Percentiles rank a stretch among this genome's conserved stretches.
phyloP scores from a whole-genome alignment of 2,113 vertebrate genomes.

The Cyanistes caeruleus region DNA sequence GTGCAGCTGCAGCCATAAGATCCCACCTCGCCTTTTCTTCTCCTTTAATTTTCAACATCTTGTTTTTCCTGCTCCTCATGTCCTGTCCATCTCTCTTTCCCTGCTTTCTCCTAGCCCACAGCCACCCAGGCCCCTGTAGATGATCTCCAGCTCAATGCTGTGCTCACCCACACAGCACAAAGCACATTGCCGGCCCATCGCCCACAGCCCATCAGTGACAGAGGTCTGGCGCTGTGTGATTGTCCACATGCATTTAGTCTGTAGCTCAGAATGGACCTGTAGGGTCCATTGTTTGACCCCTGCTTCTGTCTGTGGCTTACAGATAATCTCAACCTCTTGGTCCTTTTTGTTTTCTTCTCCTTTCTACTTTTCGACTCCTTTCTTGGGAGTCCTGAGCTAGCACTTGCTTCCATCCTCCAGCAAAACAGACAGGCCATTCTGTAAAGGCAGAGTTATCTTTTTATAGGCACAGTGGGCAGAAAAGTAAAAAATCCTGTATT shows the following conservation, averaged over 20 bases:
- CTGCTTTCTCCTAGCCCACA: not conserved
- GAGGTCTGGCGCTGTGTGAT: rapidly evolving
- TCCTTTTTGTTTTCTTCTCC: not conserved
- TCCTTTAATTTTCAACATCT: not conserved
- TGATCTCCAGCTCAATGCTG: not conserved
- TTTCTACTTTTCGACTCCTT: not conserved
- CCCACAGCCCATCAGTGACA: not conserved
- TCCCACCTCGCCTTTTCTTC: not conserved
- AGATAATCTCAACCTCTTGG: not conserved
- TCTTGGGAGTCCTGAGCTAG: not conserved
- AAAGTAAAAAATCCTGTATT: not conserved
- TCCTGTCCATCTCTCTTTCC: not conserved
- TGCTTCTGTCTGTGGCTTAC: not conserved
- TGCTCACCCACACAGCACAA: rapidly evolving
- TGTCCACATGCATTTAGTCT: not conserved
- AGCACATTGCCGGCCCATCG: not conserved
- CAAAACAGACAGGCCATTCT: not conserved
- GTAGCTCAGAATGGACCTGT: not conserved
- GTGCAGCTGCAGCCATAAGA: not conserved
- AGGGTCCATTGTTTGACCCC: not conserved
- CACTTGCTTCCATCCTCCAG: not conserved
- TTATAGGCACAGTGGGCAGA: not conserved
- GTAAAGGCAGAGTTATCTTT: not conserved
- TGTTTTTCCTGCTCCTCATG: not conserved
- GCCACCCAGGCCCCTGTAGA: not conserved